These are phyloP conservation scores for Idaea straminata DNA, from an alignment of 2,888 invertebrate species.

Conservation along the genomic window DNA sequence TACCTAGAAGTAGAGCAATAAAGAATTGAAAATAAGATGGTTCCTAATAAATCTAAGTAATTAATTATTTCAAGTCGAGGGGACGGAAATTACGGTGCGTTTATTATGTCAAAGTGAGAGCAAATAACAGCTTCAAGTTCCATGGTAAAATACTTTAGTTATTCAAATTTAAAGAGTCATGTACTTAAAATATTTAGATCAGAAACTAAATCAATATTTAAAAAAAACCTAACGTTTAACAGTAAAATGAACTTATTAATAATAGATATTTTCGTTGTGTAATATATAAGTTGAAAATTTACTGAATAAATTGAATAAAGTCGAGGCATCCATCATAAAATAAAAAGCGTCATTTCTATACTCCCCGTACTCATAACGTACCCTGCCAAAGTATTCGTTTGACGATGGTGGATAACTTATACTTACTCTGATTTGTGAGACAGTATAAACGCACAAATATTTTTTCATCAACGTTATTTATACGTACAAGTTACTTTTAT, in stretches of 20 bases:
- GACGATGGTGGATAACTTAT: constrained; percentile 46
- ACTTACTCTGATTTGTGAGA: constrained; percentile 57
- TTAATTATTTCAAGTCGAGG: not conserved
- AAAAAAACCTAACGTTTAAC: too few species aligned
- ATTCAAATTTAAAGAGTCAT: too few species aligned
- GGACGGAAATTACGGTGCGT: not conserved
- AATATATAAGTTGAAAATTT: not conserved
- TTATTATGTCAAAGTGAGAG: not conserved
- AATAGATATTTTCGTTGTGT: not conserved
- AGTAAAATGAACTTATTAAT: not conserved
- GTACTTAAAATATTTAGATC: too few species aligned
- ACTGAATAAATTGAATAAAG: not conserved
- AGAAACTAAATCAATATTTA: too few species aligned
- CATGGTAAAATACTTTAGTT: not conserved
- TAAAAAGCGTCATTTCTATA: not conserved
- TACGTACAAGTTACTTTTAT: constrained; percentile 61
- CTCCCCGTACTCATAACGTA: constrained; percentile 28
- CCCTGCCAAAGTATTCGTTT: constrained; percentile 38
- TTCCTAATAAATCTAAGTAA: not conserved
- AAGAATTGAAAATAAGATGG: not conserved
- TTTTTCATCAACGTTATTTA: constrained; percentile 64
- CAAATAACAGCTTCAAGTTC: not conserved
- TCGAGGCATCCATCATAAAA: constrained; percentile 13
- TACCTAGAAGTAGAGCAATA: not conserved
- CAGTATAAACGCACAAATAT: constrained; percentile 53